Percentiles rank a stretch among this genome's conserved stretches.
Evolutionary conservation across 2,113 vertebrate genomes (phyloP).

Genomic region (Antechinus stuartii): DNA sequence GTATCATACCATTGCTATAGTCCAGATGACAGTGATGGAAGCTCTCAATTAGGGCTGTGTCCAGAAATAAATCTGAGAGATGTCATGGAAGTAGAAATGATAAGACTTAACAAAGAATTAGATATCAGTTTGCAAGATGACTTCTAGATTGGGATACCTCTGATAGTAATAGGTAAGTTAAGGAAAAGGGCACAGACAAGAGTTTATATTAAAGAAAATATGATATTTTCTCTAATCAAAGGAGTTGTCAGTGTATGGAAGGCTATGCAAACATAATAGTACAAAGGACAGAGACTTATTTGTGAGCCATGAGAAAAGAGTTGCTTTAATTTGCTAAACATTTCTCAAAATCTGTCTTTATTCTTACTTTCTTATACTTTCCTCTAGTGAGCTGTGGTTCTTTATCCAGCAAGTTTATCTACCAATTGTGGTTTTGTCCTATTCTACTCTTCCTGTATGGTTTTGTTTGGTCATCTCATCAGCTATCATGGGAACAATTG

Average conservation of each 20-base stretch:
- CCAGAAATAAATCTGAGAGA: neutral
- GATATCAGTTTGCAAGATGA: neutral
- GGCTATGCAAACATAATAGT: neutral
- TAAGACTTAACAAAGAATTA: neutral
- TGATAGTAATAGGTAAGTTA: neutral
- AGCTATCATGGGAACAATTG: neutral
- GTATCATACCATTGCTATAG: neutral
- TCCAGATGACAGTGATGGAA: neutral
- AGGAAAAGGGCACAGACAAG: neutral
- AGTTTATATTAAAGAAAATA: slow-evolving; percentile 18
- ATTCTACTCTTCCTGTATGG: neutral
- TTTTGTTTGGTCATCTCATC: neutral
- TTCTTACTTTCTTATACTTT: neutral
- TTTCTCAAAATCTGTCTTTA: neutral
- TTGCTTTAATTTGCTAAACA: neutral
- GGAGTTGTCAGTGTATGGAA: neutral
- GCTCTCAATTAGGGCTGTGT: neutral
- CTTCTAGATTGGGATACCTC: neutral
- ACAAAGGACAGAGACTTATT: neutral
- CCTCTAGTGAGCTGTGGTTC: neutral
- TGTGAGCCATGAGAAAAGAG: neutral
- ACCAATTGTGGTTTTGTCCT: neutral
- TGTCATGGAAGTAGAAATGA: neutral
- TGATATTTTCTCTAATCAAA: slow-evolving; percentile 5
- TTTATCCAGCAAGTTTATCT: neutral